Conservation (phyloP, 2,888 invertebrate species). For the Caenorhabditis drosophilae region DNA sequence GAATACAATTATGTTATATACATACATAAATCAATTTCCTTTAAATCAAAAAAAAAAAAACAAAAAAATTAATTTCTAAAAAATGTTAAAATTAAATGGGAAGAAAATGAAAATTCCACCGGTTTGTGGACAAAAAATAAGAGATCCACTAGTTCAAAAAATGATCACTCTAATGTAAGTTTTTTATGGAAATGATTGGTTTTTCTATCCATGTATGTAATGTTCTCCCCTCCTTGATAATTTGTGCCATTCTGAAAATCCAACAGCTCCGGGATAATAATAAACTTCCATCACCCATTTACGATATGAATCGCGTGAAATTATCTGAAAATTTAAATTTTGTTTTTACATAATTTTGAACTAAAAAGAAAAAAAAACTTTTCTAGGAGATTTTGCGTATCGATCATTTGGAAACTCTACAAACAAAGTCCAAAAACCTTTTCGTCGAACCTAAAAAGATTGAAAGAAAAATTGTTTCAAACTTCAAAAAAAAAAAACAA, state of each 20-base stretch:
- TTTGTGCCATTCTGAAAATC: constrained; percentile 59
- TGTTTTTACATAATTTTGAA: too few species aligned
- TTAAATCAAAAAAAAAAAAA: background rate
- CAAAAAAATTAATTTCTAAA: background rate
- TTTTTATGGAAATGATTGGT: background rate
- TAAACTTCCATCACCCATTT: constrained; percentile 68
- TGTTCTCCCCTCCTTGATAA: constrained; percentile 35
- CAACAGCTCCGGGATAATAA: constrained; percentile 60
- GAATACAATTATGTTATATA: too few species aligned
- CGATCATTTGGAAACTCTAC: constrained; percentile 68
- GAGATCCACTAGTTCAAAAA: constrained; percentile 15
- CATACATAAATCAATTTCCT: background rate
- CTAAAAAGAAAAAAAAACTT: constrained; percentile 32
- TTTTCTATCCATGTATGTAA: constrained; percentile 32
- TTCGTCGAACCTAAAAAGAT: constrained; percentile 60
- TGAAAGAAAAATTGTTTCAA: background rate
- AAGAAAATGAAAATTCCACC: constrained; percentile 16
- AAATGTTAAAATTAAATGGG: constrained; percentile 4
- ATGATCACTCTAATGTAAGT: background rate
- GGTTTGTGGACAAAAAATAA: constrained; percentile 12
- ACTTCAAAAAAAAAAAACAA: background rate
- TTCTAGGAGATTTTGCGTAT: constrained; percentile 64
- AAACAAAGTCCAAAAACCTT: constrained; percentile 68
- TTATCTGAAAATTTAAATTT: constrained; percentile 57
- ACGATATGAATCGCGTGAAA: constrained; percentile 66